Evolutionary conservation across 2,888 invertebrate genomes (phyloP).

Genomic region (Ceriagrion tenellum): DNA sequence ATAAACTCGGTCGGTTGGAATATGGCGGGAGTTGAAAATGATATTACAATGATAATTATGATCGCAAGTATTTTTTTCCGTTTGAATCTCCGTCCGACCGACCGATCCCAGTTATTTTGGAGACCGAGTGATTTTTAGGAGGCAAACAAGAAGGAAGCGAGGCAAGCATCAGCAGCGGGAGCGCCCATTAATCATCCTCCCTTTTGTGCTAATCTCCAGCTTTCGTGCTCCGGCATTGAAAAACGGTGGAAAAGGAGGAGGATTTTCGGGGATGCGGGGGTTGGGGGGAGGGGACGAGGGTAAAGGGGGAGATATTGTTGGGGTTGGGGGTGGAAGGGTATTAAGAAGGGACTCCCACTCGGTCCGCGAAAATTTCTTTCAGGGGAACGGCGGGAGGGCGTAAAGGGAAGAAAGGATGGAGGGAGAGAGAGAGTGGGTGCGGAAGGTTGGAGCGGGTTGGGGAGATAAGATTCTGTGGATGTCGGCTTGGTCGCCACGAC

Average conservation of each 20-base stretch:
- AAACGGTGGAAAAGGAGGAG: not conserved
- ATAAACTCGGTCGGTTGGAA: not conserved
- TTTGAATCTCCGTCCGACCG: not conserved
- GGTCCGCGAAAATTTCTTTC: too few species aligned
- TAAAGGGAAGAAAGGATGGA: not conserved
- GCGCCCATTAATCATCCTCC: not conserved
- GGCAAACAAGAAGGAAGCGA: not conserved
- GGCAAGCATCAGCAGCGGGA: not conserved
- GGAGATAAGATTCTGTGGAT: too few species aligned
- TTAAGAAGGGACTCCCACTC: not conserved
- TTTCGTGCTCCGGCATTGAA: constrained; percentile 19
- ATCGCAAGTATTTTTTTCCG: not conserved
- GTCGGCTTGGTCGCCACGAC: too few species aligned
- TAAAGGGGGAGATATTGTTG: too few species aligned
- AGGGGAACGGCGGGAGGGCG: not conserved
- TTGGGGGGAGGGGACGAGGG: too few species aligned
- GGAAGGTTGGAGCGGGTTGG: not conserved
- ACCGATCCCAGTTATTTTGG: not conserved
- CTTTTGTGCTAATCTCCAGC: constrained; percentile 7
- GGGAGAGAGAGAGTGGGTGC: not conserved
- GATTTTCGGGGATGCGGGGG: not conserved
- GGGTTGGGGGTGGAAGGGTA: not conserved
- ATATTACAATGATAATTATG: not conserved
- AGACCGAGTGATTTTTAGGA: not conserved
- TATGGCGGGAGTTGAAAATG: not conserved